Conservation (phyloP, 2,888 invertebrate species). For the Meteorus colon region DNA sequence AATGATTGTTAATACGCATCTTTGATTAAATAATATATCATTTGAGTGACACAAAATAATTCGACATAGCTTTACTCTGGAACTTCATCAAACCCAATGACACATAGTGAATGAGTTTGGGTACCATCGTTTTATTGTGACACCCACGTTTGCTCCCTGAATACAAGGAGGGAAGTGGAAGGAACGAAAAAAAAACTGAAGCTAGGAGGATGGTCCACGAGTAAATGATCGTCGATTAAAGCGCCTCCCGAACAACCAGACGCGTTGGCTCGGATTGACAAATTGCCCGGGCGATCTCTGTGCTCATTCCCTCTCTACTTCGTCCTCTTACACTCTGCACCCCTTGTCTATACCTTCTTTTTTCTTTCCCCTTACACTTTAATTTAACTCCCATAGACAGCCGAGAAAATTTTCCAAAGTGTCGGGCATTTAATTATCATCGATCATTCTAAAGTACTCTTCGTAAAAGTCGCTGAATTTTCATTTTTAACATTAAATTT, state of each 20-base stretch:
- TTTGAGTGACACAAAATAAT: background rate
- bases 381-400: constrained; percentile 31
- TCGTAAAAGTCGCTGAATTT: constrained; percentile 15
- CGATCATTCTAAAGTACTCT: constrained; percentile 18
- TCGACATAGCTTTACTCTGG: background rate
- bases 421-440: constrained; percentile 32
- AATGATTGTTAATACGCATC: too few relatives aligned
- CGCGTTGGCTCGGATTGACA: constrained; percentile 63
- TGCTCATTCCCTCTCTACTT: background rate
- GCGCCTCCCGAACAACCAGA: constrained; percentile 58
- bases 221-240: constrained; percentile 71
- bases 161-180: constrained; percentile 29
- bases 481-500: background rate
- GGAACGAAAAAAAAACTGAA: constrained; percentile 45
- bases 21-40: too few relatives aligned
- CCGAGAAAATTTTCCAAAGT: constrained; percentile 23
- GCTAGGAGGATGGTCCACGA: constrained; percentile 50
- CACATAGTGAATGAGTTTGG: constrained; percentile 12
- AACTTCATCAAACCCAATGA: background rate
- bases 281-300: constrained; percentile 66
- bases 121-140: constrained; percentile 36
- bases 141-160: constrained; percentile 30
- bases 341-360: background rate
- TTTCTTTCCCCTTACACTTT: constrained; percentile 5
- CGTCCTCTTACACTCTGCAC: background rate